phyloP scores from a whole-genome alignment of 2,888 invertebrate species.

The Anoncus sp. region DNA sequence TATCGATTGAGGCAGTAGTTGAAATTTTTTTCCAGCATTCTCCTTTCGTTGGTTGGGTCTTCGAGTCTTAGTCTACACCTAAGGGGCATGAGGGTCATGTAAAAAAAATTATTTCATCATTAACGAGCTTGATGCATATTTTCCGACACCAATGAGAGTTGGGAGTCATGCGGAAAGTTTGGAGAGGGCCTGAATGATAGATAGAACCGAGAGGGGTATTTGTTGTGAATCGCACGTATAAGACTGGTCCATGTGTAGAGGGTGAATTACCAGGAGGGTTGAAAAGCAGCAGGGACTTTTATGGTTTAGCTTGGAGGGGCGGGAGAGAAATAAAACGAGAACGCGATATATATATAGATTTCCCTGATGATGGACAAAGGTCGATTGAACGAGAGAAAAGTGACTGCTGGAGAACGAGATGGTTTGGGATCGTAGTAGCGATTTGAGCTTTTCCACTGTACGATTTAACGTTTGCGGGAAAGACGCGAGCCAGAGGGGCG shows the following conservation, averaged over 20 bases:
- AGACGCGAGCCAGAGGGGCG: constrained; percentile 9
- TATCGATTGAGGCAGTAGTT: background rate
- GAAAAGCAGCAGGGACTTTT: background rate
- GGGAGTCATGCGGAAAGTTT: no score
- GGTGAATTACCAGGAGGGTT: background rate
- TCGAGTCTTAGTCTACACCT: background rate
- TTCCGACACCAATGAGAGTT: no score
- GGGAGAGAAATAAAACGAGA: background rate
- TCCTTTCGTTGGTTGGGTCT: background rate
- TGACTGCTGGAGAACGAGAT: background rate
- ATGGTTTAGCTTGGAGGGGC: constrained; percentile 5
- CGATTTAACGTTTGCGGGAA: constrained; percentile 31
- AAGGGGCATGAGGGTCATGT: background rate
- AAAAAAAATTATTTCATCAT: background rate
- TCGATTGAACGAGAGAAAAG: constrained; percentile 9
- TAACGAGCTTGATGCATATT: constrained; percentile 7
- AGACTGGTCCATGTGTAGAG: constrained; percentile 13
- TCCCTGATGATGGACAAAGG: background rate
- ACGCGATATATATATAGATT: no score
- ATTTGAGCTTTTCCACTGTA: constrained; percentile 50
- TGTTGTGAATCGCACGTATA: no score
- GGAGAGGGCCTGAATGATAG: no score
- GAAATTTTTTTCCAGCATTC: background rate
- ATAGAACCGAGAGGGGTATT: no score
- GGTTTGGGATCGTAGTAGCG: constrained; percentile 8